phyloP scores from a whole-genome alignment of 23 tunicate genomes.

The Ascidia mentula region DNA sequence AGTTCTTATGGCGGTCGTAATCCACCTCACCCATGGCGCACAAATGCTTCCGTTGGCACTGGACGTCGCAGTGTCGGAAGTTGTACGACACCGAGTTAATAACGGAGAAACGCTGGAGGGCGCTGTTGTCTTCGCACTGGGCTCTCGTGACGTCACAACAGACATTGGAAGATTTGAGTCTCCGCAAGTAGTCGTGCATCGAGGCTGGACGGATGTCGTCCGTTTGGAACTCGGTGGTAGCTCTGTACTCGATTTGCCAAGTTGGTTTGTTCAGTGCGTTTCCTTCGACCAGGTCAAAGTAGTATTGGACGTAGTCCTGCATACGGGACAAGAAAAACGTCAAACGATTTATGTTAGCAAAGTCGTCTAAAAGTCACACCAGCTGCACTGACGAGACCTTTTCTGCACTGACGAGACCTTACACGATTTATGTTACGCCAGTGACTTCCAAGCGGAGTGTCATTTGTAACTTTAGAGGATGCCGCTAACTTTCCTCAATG shows the following conservation, averaged over 20 bases:
- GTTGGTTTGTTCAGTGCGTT: constrained; percentile 24
- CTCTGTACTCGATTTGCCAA: constrained; percentile 65
- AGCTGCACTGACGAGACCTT: no score
- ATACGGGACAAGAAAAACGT: not conserved
- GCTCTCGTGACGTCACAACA: not conserved
- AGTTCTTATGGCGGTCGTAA: not conserved
- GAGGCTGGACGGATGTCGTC: constrained; percentile 31
- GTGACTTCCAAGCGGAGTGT: no score
- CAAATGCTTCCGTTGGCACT: constrained; percentile 13
- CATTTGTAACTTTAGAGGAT: no score
- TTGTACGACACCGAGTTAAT: constrained; percentile 31
- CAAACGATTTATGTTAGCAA: no score
- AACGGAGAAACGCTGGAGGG: constrained; percentile 13
- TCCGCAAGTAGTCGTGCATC: constrained; percentile 11
- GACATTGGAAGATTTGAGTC: not conserved
- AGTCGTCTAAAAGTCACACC: no score
- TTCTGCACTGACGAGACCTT: no score
- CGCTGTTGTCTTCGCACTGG: constrained; percentile 10
- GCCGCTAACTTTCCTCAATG: no score
- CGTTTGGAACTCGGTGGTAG: constrained; percentile 47
- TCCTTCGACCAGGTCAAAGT: constrained; percentile 58
- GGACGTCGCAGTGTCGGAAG: constrained; percentile 1
- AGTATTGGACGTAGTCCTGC: constrained; percentile 76
- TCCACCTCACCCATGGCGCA: constrained; percentile 29
- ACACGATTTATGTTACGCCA: no score